Conservation (phyloP, 2,888 invertebrate species). For the Caradrina kadenii region DNA sequence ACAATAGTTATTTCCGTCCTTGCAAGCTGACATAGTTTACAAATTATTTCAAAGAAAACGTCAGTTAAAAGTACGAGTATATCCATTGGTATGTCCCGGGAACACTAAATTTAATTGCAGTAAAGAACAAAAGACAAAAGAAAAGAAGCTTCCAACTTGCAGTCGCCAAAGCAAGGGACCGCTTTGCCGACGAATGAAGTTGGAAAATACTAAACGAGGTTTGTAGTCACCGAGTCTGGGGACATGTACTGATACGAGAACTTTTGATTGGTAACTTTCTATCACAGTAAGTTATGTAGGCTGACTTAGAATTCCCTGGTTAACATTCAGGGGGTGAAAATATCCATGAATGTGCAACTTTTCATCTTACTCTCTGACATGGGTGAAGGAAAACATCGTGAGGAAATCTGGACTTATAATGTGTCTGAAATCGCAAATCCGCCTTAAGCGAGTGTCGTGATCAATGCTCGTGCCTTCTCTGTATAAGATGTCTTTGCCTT, state of each 20-base stretch:
- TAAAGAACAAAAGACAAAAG: constrained; percentile 39
- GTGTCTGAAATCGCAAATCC: too few species aligned
- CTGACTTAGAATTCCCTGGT: too few species aligned
- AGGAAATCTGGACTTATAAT: too few species aligned
- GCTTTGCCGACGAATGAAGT: constrained; percentile 50
- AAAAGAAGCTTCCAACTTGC: constrained; percentile 47
- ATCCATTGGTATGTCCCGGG: constrained; percentile 18
- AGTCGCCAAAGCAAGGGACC: constrained; percentile 37
- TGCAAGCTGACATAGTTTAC: too few species aligned
- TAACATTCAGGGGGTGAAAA: too few species aligned
- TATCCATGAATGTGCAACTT: too few species aligned
- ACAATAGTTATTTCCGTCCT: too few species aligned
- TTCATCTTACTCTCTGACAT: too few species aligned
- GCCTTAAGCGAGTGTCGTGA: too few species aligned
- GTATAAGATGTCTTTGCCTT: too few species aligned
- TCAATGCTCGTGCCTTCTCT: too few species aligned
- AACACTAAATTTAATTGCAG: constrained; percentile 43
- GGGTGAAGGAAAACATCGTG: too few species aligned
- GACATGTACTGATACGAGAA: constrained; percentile 43
- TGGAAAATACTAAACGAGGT: constrained; percentile 55
- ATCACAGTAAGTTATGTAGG: background rate
- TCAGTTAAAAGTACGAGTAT: background rate
- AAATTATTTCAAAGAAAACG: background rate
- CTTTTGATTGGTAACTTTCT: constrained; percentile 54
- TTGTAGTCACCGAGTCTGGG: constrained; percentile 48